phyloP scores from a whole-genome alignment of 2,113 vertebrate genomes.

The Ahaetulla prasina region DNA sequence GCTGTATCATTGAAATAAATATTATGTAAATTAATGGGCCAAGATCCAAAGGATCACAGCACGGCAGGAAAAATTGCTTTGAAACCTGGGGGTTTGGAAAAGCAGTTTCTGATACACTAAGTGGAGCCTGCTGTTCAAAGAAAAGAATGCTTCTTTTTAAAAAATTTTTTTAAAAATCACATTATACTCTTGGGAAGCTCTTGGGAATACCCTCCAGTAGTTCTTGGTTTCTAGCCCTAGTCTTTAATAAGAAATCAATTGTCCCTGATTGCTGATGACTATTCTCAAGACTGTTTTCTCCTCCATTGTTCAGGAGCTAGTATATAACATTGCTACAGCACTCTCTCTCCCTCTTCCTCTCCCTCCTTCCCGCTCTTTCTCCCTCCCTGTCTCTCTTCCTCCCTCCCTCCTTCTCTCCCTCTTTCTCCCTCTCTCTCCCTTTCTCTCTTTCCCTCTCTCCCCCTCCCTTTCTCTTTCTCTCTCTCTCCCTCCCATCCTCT shows the following conservation, averaged over 20 bases:
- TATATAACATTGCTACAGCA: neutral
- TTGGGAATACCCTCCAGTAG: neutral
- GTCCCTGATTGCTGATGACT: neutral
- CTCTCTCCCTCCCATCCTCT: no score
- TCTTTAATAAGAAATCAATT: neutral
- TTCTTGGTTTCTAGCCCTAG: neutral
- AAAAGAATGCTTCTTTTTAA: neutral
- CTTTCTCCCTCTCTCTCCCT: no score
- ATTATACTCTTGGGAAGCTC: neutral
- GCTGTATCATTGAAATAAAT: neutral
- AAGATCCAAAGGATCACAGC: neutral
- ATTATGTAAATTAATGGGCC: neutral
- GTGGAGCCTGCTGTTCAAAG: neutral
- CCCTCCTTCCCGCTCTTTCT: no score
- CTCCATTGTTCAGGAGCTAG: neutral
- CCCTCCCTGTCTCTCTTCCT: no score
- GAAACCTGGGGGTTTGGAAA: neutral
- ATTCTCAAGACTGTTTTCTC: neutral
- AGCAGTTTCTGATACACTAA: neutral
- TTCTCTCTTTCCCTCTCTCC: rapidly evolving
- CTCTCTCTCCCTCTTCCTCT: no score
- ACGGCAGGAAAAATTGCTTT: neutral
- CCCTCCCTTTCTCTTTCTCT: no score
- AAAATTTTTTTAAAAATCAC: neutral
- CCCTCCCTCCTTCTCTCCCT: rapidly evolving